These are phyloP conservation scores for Cheiracanthium punctorium DNA, from an alignment of 2,888 invertebrate species.

Conservation along the genomic window DNA sequence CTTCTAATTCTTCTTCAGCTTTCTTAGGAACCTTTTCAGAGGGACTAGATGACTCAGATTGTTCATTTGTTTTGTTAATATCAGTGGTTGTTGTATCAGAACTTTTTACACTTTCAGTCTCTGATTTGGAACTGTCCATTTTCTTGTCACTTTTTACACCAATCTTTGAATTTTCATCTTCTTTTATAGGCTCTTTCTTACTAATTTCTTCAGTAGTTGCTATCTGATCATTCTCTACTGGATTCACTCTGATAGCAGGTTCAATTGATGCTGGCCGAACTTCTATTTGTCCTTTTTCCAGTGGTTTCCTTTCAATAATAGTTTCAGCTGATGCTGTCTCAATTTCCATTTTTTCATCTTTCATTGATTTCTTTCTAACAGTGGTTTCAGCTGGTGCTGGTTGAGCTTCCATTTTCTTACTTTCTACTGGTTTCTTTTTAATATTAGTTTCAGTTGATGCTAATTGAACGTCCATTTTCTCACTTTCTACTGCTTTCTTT, in stretches of 20 bases:
- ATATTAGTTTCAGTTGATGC: no score
- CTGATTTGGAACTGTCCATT: no score
- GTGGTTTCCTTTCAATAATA: neutral
- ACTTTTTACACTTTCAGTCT: neutral
- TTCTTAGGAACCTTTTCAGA: neutral
- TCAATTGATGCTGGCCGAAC: neutral
- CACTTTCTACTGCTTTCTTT: neutral
- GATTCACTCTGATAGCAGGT: neutral
- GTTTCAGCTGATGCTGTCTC: no score
- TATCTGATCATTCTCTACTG: neutral
- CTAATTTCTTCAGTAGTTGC: neutral
- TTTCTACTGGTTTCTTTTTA: no score
- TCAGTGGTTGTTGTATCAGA: neutral
- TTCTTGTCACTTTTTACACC: no score
- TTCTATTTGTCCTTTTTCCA: neutral
- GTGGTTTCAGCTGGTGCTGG: no score
- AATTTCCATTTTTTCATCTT: neutral
- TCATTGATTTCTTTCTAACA: slow-evolving; percentile 3
- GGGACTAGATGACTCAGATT: neutral
- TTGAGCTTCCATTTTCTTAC: no score
- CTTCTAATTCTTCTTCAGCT: slow-evolving; percentile 75
- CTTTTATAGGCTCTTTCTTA: neutral
- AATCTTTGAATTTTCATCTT: neutral
- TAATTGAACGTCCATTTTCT: neutral
- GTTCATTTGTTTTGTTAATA: neutral